Conservation (phyloP, 2,888 invertebrate species). For the Argyresthia goedartella region DNA sequence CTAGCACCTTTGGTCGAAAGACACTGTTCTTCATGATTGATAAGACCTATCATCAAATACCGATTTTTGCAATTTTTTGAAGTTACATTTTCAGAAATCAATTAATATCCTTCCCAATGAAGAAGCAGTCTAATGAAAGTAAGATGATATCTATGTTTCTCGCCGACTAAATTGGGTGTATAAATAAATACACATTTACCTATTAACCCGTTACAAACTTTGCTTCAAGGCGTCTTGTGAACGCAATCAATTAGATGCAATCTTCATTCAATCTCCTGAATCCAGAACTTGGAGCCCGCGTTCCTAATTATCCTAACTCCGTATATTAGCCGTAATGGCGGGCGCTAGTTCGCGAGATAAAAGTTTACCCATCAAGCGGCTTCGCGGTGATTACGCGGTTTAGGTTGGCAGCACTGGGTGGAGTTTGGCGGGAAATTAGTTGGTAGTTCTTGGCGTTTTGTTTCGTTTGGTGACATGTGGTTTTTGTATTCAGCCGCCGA, state of each 20-base stretch:
- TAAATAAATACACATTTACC: too few species aligned
- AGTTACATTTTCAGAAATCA: too few species aligned
- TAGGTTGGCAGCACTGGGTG: background rate
- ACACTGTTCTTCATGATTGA: too few species aligned
- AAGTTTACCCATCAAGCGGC: constrained; percentile 19
- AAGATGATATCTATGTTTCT: too few species aligned
- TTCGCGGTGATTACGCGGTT: background rate
- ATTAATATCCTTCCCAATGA: too few species aligned
- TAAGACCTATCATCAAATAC: too few species aligned
- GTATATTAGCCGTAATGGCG: constrained; percentile 5
- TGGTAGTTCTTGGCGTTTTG: background rate
- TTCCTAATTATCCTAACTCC: constrained; percentile 1
- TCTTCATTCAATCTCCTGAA: constrained; percentile 20
- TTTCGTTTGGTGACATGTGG: background rate
- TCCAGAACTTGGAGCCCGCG: background rate
- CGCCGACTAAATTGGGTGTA: too few species aligned
- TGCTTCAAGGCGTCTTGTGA: too few species aligned
- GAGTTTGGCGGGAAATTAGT: constrained; percentile 7
- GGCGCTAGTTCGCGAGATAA: constrained; percentile 13
- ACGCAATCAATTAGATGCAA: constrained; percentile 18
- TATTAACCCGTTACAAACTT: too few species aligned
- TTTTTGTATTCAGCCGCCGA: background rate
- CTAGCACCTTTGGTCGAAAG: too few species aligned
- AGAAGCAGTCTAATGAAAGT: too few species aligned
- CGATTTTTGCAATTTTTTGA: too few species aligned